A percentile compares a stretch with the other conserved stretches of the same genome.
Evolutionary conservation across 2,113 vertebrate species (phyloP).

Genomic region (Engystomops pustulosus): DNA sequence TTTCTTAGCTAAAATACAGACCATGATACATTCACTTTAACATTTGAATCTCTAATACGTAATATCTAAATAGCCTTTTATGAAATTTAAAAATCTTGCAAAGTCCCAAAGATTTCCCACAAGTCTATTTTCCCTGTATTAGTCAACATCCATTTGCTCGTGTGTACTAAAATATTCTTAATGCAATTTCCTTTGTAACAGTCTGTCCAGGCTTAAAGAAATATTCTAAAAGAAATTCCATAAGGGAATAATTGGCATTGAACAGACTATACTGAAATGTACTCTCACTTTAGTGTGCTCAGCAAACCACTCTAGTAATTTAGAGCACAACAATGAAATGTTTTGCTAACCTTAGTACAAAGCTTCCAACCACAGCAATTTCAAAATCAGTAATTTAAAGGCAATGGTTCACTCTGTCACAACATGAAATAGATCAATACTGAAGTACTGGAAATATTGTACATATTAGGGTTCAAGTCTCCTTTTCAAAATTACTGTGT

Average conservation of each 20-base stretch:
- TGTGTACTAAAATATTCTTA: neutral
- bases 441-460: neutral
- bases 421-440: slow-evolving; percentile 25
- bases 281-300: slow-evolving; percentile 30
- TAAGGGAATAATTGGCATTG: slow-evolving; percentile 17
- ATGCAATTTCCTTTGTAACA: neutral
- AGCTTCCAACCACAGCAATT: neutral
- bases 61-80: neutral
- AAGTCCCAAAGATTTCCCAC: neutral
- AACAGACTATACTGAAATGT: slow-evolving; percentile 12
- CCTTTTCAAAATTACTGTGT: neutral
- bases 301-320: slow-evolving; percentile 42
- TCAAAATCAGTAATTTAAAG: slow-evolving; percentile 13
- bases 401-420: slow-evolving; percentile 7
- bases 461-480: neutral
- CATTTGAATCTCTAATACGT: no score
- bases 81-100: neutral
- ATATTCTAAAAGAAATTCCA: slow-evolving; percentile 5
- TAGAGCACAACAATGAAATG: slow-evolving; percentile 31
- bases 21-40: no score
- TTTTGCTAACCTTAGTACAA: slow-evolving; percentile 51
- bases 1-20: no score
- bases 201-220: neutral
- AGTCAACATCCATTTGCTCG: neutral
- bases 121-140: neutral